Evolutionary conservation across 2,888 invertebrate species (phyloP).

Genomic region (Acanthosoma haemorrhoidale): DNA sequence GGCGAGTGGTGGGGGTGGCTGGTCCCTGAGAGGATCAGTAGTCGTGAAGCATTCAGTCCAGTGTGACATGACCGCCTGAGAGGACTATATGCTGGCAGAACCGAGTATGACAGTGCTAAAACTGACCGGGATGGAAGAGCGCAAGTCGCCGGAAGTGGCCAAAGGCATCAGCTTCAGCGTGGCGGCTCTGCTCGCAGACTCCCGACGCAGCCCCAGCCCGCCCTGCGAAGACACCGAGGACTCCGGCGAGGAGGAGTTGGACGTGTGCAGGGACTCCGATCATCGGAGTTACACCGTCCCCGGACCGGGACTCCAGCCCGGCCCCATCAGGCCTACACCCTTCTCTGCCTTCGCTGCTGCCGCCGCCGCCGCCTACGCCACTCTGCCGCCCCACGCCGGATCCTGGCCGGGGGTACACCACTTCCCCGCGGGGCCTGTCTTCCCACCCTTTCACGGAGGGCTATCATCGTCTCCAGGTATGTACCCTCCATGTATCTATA

Average conservation of each 20-base stretch:
- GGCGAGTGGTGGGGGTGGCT: constrained; percentile 21
- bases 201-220: constrained; percentile 54
- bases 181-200: constrained; percentile 72
- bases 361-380: constrained; percentile 54
- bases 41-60: constrained; percentile 27
- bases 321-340: constrained; percentile 68
- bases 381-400: constrained; percentile 47
- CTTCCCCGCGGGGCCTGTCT: constrained; percentile 44
- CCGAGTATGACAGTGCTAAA: constrained; percentile 42
- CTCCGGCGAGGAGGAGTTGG: constrained; percentile 56
- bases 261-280: constrained; percentile 49
- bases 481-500: not conserved
- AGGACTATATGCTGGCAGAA: constrained; percentile 41
- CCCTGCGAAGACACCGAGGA: constrained; percentile 61
- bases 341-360: constrained; percentile 69
- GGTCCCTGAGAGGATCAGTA: constrained; percentile 21
- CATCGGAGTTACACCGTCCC: constrained; percentile 50
- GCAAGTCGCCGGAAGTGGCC: constrained; percentile 35
- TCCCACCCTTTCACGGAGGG: constrained; percentile 40
- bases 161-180: constrained; percentile 68
- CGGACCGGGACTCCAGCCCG: constrained; percentile 45
- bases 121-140: constrained; percentile 39
- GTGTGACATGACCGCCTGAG: constrained; percentile 29
- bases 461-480: constrained; percentile 42
- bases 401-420: constrained; percentile 41